These are phyloP conservation scores for Napeogenes inachia DNA, from an alignment of 2,888 invertebrate genomes.

Conservation along the genomic window DNA sequence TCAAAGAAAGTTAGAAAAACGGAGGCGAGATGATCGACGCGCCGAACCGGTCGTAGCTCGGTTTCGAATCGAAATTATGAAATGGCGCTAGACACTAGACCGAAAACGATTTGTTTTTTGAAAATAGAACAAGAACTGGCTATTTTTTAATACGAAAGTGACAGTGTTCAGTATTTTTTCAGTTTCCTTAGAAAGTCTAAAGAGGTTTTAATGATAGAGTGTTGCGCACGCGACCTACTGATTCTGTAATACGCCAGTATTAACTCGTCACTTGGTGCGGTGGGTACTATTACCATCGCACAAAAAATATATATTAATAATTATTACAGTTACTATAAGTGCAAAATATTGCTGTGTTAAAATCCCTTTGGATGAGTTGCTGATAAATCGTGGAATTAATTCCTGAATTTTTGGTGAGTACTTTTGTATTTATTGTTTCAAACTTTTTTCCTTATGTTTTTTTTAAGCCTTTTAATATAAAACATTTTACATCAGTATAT, in stretches of 20 bases:
- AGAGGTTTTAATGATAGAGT: constrained; percentile 23
- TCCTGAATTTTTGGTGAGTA: constrained; percentile 9
- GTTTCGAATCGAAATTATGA: constrained; percentile 32
- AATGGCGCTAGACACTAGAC: constrained; percentile 9
- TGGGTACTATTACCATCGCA: constrained; percentile 41
- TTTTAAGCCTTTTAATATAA: too few species aligned
- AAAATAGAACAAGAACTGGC: constrained; percentile 30
- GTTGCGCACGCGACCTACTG: constrained; percentile 27
- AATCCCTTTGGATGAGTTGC: constrained; percentile 16
- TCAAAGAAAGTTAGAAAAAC: constrained; percentile 74
- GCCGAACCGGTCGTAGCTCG: constrained; percentile 51
- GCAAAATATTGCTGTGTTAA: constrained; percentile 7
- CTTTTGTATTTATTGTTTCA: background rate
- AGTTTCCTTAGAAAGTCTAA: constrained; percentile 36
- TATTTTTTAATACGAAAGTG: constrained; percentile 24
- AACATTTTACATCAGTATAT: too few species aligned
- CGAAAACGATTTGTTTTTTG: constrained; percentile 24
- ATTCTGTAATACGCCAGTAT: constrained; percentile 46
- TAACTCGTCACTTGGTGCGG: constrained; percentile 58
- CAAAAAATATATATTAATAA: constrained; percentile 9
- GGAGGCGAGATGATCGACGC: constrained; percentile 53
- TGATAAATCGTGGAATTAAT: background rate
- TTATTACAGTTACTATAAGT: constrained; percentile 9
- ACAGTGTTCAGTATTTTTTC: constrained; percentile 29
- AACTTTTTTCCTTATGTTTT: too few species aligned